Percentiles rank a stretch among this genome's conserved stretches.
Evolutionary conservation across 2,888 invertebrate species (phyloP).

Genomic region (Allophyes oxyacanthae): DNA sequence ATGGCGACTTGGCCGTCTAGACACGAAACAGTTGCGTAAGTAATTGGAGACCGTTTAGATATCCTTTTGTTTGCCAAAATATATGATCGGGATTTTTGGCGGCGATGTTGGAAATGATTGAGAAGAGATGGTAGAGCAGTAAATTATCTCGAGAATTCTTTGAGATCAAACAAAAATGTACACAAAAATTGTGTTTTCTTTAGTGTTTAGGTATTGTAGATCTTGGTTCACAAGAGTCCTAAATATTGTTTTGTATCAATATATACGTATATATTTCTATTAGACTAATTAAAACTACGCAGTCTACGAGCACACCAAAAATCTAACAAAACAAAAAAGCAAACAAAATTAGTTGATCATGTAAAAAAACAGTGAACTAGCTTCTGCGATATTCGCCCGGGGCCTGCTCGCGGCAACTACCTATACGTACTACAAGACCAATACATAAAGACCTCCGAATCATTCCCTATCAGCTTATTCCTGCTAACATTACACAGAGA

Average conservation of each 20-base stretch:
- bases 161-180: no score
- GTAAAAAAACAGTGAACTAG: constrained; percentile 59
- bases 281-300: constrained; percentile 14
- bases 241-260: no score
- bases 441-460: constrained; percentile 46
- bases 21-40: constrained; percentile 2
- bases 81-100: neutral
- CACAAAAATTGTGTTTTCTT: no score
- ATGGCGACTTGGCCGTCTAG: constrained; percentile 15
- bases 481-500: constrained; percentile 46
- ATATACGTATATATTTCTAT: no score
- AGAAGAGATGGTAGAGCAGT: no score
- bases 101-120: constrained; percentile 1
- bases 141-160: no score
- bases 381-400: constrained; percentile 55
- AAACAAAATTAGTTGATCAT: constrained; percentile 54
- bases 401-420: constrained; percentile 52
- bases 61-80: neutral
- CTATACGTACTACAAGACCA: constrained; percentile 51
- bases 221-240: no score
- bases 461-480: constrained; percentile 35
- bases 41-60: neutral
- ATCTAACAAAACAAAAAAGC: constrained; percentile 27
- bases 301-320: constrained; percentile 4
- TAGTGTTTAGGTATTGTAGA: no score